Percentiles rank a stretch among this genome's conserved stretches.
Conservation (phyloP, 1,140 invertebrate species). For the Aphis craccivora region DNA sequence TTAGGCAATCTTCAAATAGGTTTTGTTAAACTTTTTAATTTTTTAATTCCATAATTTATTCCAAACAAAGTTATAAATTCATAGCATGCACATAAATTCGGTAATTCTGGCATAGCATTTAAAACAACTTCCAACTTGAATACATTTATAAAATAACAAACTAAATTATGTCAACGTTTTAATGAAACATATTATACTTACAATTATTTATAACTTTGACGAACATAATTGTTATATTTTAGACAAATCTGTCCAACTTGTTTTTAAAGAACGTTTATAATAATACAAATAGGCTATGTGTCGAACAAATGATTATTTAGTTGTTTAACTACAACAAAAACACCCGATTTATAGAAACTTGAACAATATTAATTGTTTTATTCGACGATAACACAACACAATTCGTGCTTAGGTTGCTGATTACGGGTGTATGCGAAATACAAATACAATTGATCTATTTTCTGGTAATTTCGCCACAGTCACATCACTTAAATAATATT, state of each 20-base stretch:
- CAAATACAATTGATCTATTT: not conserved
- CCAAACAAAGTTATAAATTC: constrained; percentile 5
- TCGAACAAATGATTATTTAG: not conserved
- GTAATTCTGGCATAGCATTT: not conserved
- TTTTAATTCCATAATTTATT: constrained; percentile 25
- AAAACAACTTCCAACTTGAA: constrained; percentile 4
- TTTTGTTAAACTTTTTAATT: constrained; percentile 8
- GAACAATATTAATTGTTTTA: not conserved
- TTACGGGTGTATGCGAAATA: not conserved
- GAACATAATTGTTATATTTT: not conserved
- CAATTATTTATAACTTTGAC: not conserved
- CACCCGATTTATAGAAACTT: not conserved
- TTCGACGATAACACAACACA: not conserved
- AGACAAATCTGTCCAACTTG: not conserved
- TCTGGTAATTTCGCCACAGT: not conserved
- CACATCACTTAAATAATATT: not conserved
- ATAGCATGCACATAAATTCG: not conserved
- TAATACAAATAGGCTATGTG: not conserved
- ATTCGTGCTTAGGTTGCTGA: not conserved
- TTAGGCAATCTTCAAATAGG: constrained; percentile 10
- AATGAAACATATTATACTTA: not conserved
- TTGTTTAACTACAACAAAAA: not conserved
- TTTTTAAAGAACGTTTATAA: not conserved
- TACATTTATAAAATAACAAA: not conserved
- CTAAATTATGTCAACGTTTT: not conserved